A percentile compares a stretch with the other conserved stretches of the same genome.
Conservation (phyloP, 2,888 invertebrate species). For the Mylabris sibirica region DNA sequence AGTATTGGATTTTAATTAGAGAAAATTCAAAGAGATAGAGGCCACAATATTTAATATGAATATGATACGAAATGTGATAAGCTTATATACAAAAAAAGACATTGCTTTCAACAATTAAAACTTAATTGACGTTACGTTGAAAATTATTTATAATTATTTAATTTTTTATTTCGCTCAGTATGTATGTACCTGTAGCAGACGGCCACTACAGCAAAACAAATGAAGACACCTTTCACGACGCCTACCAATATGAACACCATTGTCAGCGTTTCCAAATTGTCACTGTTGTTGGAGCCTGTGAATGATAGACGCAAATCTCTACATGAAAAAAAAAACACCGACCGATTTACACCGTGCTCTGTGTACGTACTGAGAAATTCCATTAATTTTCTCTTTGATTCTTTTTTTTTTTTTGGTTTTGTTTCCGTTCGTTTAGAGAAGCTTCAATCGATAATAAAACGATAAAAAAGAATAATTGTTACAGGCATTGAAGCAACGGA, state of each 20-base stretch:
- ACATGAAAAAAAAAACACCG: slow-evolving; percentile 21
- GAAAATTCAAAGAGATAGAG: slow-evolving; percentile 34
- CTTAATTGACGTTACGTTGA: slow-evolving; percentile 21
- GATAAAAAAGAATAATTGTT: neutral
- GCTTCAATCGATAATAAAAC: neutral
- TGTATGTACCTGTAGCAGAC: slow-evolving; percentile 98
- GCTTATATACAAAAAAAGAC: slow-evolving; percentile 60
- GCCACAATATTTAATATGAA: slow-evolving; percentile 31
- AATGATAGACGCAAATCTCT: slow-evolving; percentile 48
- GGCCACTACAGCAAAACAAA: slow-evolving; percentile 94
- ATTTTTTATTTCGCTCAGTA: slow-evolving; percentile 59
- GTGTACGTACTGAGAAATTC: slow-evolving; percentile 43
- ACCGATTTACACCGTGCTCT: slow-evolving; percentile 41
- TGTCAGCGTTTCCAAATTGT: slow-evolving; percentile 87
- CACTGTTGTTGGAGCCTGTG: slow-evolving; percentile 78
- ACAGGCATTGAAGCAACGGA: neutral
- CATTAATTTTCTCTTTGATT: neutral
- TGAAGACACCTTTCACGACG: slow-evolving; percentile 93
- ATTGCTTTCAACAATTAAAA: slow-evolving; percentile 43
- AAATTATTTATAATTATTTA: neutral
- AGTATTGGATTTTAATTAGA: slow-evolving; percentile 18
- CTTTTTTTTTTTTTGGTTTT: neutral
- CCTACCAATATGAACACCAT: slow-evolving; percentile 93
- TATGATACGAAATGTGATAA: slow-evolving; percentile 40
- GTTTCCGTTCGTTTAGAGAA: neutral